A percentile compares a stretch with the other conserved stretches of the same genome.
Evolutionary conservation across 2,797 vertebrate species (phyloP).

Genomic region (Alfaro cultratus): DNA sequence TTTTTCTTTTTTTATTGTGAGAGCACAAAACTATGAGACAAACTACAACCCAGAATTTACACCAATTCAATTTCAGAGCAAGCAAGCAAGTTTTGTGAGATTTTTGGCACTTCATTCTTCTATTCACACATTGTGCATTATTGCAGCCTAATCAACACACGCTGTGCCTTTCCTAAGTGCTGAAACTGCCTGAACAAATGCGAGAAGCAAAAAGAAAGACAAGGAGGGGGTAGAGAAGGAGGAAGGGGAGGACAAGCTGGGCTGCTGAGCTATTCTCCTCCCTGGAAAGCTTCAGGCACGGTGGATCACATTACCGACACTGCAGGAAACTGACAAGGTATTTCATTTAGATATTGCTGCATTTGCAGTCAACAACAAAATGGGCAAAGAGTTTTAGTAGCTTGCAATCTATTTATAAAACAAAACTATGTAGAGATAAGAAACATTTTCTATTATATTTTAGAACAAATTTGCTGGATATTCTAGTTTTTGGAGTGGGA

Average conservation of each 20-base stretch:
- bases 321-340: constrained; percentile 45
- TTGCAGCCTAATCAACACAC: constrained; percentile 71
- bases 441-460: not conserved
- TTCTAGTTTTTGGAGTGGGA: not conserved
- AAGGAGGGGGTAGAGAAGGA: constrained; percentile 19
- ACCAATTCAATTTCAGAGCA: constrained; percentile 47
- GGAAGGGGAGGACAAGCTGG: constrained; percentile 38
- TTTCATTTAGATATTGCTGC: constrained; percentile 30
- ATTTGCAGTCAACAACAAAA: constrained; percentile 6
- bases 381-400: not conserved
- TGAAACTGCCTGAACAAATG: constrained; percentile 70
- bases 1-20: not conserved
- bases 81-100: constrained; percentile 47
- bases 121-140: constrained; percentile 68
- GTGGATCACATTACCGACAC: constrained; percentile 75
- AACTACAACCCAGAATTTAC: constrained; percentile 9
- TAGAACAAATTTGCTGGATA: not conserved
- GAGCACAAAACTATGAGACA: constrained; percentile 5
- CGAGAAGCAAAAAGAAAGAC: constrained; percentile 55
- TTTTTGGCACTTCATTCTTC: constrained; percentile 65
- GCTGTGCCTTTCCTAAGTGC: constrained; percentile 68
- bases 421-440: too few relatives aligned
- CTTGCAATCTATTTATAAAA: not conserved
- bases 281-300: constrained; percentile 59
- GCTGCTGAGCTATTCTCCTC: constrained; percentile 56